Base-by-base conservation (phyloP, 2,113 vertebrate species). In the Melanerpes aurifrons region DNA sequence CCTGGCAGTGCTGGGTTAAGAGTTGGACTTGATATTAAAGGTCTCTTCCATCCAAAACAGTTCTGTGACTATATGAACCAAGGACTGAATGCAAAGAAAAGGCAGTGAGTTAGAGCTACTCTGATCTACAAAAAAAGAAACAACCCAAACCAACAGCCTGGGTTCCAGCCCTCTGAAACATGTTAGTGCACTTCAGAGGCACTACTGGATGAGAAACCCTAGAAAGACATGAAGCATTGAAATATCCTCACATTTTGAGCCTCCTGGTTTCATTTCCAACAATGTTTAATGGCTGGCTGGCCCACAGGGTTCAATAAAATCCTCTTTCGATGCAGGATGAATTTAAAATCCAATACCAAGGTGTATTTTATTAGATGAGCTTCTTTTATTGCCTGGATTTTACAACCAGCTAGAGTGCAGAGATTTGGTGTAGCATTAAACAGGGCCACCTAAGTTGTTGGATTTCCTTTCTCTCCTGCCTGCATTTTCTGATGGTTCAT, bases 361-460 rank as follows among this genome's bases (percentile, higher is more conserved):
- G 15, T 67, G 15, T 67, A 64, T 7, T 77, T 91, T 17, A 15
- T 86, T 72, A 53, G 11, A 79, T 6, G 15, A 91, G 73, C 7
- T 35, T 67, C 11, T 67, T 90, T 75, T 84, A 73, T 86, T 91
- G 64, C 9, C 56, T 79, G 32, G 35, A 48, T 71, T 86, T 91
- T 80, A 76, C 31, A 74, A 40, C 15, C 20, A 29, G 28, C 8
- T 62, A 62, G 50, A 91, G 63, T 28, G 31, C 32, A 75, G 6
- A 77, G 25, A 73, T 58, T 58, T 58, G 16, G 17, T 35, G 67
- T 68, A 80, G 15, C 37, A 59, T 59, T 66, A 85, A 92, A 43
- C 56, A 79, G 69, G 43, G 21, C 37, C 87, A 69, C 32, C 90
- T 50, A 47, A 45, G 48, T 22, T 50, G 24, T 24, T 50, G 11